These are phyloP conservation scores for Omphaloscelis lunosa DNA, from an alignment of 2,888 invertebrate genomes.

Conservation along the genomic window DNA sequence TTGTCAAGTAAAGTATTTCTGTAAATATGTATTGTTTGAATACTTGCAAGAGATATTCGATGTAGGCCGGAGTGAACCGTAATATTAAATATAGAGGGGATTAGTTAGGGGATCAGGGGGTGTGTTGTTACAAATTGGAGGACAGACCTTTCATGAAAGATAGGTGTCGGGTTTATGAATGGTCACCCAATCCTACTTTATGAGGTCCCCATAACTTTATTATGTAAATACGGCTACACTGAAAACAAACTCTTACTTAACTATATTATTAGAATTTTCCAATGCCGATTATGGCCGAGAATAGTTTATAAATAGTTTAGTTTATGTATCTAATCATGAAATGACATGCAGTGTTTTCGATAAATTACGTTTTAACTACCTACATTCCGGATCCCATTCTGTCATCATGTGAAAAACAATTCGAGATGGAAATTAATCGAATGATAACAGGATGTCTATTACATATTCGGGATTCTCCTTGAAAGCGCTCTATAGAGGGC, in stretches of 20 bases:
- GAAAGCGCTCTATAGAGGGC: constrained; percentile 24
- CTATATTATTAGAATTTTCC: constrained; percentile 16
- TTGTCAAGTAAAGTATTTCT: constrained; percentile 45
- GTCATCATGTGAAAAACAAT: constrained; percentile 12
- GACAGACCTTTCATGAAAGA: constrained; percentile 54
- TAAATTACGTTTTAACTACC: constrained; percentile 1
- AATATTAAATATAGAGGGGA: constrained; percentile 54
- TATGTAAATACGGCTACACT: constrained; percentile 20
- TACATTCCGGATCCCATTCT: constrained; percentile 8
- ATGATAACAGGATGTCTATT: constrained; percentile 27
- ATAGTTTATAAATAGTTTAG: constrained; percentile 12
- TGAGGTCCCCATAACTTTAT: constrained; percentile 45
- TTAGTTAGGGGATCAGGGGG: no score
- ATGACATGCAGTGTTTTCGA: neutral
- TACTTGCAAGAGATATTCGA: constrained; percentile 37
- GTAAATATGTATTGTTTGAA: constrained; percentile 56
- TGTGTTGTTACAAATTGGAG: constrained; percentile 54
- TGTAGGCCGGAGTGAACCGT: constrained; percentile 42
- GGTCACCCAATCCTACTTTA: constrained; percentile 48
- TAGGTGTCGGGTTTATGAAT: constrained; percentile 59
- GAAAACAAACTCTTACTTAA: constrained; percentile 21
- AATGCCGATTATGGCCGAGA: neutral
- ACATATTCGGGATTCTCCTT: constrained; percentile 32
- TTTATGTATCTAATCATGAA: neutral
- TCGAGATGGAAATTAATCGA: constrained; percentile 24